Conservation (phyloP, 2,113 vertebrate genomes). For the Scomber scombrus region DNA sequence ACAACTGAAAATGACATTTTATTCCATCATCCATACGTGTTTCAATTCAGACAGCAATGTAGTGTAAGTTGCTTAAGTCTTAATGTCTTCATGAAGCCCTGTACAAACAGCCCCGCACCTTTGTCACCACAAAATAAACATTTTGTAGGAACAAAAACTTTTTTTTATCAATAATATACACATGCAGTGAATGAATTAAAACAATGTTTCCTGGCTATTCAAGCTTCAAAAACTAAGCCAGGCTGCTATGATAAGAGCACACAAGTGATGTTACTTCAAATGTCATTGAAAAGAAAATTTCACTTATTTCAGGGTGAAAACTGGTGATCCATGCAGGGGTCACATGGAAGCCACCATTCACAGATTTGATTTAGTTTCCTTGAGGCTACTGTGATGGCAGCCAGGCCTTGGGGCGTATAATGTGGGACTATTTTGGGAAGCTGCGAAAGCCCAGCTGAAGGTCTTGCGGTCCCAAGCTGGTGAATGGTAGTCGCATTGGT, state of each 20-base stretch:
- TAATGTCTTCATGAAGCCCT: no score
- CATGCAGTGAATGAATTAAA: background rate
- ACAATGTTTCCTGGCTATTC: background rate
- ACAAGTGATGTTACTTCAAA: background rate
- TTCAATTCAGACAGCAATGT: background rate
- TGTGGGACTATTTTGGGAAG: constrained; percentile 78
- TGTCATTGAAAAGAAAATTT: background rate
- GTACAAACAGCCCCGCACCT: background rate
- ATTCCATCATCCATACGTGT: background rate
- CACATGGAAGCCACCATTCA: constrained; percentile 32
- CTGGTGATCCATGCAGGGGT: constrained; percentile 1
- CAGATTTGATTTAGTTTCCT: constrained; percentile 68
- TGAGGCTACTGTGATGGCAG: constrained; percentile 59
- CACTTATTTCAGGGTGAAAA: background rate
- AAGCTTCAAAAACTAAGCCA: background rate
- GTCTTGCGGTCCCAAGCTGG: constrained; percentile 50
- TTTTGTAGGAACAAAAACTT: no score
- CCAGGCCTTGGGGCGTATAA: constrained; percentile 65
- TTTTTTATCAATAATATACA: background rate
- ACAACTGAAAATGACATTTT: background rate
- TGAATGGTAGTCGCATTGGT: constrained; percentile 49
- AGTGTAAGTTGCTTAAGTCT: no score
- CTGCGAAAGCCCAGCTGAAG: constrained; percentile 72
- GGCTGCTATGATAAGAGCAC: background rate
- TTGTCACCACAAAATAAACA: no score